Conservation (phyloP, 2,888 invertebrate genomes). For the Lamellibrachia columna region DNA sequence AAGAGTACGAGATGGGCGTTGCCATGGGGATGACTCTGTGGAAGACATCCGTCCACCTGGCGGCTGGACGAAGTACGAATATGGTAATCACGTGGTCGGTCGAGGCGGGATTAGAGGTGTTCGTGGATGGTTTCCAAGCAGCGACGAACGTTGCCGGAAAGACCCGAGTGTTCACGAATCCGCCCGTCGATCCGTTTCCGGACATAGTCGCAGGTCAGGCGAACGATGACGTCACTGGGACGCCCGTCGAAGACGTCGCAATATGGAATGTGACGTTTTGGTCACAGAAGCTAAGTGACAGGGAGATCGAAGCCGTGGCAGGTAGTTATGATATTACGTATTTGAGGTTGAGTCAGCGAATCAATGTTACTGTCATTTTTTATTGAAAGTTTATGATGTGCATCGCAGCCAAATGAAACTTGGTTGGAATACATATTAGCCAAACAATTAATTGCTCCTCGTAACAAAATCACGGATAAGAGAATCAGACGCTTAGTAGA, state of each 20-base stretch:
- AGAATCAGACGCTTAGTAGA: too few species aligned
- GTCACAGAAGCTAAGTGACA: not conserved
- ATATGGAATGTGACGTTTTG: not conserved
- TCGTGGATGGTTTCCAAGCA: conserved; percentile 49
- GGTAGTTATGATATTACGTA: not conserved
- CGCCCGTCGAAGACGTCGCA: not conserved
- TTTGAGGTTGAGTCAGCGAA: too few species aligned
- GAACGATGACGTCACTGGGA: conserved; percentile 29
- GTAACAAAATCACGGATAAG: too few species aligned
- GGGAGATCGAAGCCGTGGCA: not conserved
- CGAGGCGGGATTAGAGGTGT: conserved; percentile 39
- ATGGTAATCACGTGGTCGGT: conserved; percentile 43
- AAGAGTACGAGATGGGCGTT: conserved; percentile 57
- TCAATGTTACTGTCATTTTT: too few species aligned
- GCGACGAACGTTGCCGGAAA: conserved; percentile 25
- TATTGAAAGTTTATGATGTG: too few species aligned
- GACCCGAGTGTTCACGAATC: conserved; percentile 33
- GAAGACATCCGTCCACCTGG: conserved; percentile 46
- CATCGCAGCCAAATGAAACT: too few species aligned
- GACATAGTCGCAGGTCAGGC: conserved; percentile 36
- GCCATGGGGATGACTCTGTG: conserved; percentile 45
- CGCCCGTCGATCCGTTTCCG: conserved; percentile 38
- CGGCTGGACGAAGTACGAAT: conserved; percentile 42
- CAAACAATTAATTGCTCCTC: too few species aligned
- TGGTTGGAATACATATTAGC: too few species aligned